These are phyloP conservation scores for Pristiophorus japonicus DNA, from an alignment of 2,113 vertebrate genomes.

Conservation along the genomic window DNA sequence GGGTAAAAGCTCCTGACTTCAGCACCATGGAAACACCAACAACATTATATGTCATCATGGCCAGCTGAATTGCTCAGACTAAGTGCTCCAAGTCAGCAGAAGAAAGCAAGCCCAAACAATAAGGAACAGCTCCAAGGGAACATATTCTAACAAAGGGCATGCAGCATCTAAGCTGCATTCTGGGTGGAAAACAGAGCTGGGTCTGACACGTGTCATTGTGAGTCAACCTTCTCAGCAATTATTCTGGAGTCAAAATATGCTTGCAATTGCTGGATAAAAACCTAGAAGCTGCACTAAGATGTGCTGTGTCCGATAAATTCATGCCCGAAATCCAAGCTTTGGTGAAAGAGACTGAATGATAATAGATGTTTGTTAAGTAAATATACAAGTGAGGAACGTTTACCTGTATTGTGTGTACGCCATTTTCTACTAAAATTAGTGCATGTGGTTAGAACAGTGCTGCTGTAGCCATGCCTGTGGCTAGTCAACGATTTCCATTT, in stretches of 20 bases:
- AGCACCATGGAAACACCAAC: not conserved
- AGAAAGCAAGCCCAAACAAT: not conserved
- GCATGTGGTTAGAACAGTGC: not conserved
- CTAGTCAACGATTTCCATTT: no score
- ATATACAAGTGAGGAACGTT: not conserved
- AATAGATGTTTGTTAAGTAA: not conserved
- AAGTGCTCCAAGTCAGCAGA: not conserved
- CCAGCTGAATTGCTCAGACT: not conserved
- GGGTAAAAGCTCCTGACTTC: not conserved
- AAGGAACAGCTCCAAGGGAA: not conserved
- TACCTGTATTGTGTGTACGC: not conserved
- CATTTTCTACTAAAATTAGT: not conserved
- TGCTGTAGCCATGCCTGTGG: not conserved
- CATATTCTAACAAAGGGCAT: not conserved
- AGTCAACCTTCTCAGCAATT: no score
- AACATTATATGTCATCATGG: not conserved
- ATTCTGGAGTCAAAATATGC: no score
- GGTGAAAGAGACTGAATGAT: not conserved
- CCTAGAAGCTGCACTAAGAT: not conserved
- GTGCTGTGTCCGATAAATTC: not conserved
- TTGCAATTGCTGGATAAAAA: not conserved
- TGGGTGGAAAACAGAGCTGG: not conserved
- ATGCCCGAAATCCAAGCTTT: not conserved
- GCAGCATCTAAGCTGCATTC: not conserved
- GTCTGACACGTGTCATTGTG: no score